Conservation (phyloP, 2,888 invertebrate genomes). For the Caenorhabditis sp. region DNA sequence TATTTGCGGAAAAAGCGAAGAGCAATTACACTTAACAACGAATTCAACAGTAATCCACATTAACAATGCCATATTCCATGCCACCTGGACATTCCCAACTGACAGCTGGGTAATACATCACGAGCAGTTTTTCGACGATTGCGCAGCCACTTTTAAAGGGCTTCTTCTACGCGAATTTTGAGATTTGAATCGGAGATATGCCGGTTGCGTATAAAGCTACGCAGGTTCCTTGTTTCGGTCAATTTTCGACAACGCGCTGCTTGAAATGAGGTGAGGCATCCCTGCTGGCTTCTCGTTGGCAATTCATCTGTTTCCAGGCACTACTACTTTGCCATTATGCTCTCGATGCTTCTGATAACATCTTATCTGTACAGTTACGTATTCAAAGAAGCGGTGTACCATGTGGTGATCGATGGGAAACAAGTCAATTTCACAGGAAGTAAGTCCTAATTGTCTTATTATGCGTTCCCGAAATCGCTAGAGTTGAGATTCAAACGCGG, state of each 20-base stretch:
- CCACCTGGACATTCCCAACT: neutral
- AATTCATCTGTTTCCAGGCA: slow-evolving; percentile 21
- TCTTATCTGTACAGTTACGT: slow-evolving; percentile 40
- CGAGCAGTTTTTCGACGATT: neutral
- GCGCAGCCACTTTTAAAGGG: neutral
- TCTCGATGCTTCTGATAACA: neutral
- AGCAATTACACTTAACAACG: no score
- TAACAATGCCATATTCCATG: no score
- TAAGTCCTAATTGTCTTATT: no score
- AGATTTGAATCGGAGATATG: slow-evolving; percentile 47
- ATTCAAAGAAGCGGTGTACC: slow-evolving; percentile 29
- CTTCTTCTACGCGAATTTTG: neutral
- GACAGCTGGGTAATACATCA: slow-evolving; percentile 1
- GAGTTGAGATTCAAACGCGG: no score
- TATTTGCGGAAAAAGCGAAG: no score
- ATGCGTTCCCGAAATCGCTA: no score
- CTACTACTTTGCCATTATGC: slow-evolving; percentile 3
- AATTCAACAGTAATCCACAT: no score
- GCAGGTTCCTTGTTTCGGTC: neutral
- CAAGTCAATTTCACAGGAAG: slow-evolving; percentile 41
- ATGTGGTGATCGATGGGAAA: slow-evolving; percentile 24
- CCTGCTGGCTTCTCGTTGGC: no score
- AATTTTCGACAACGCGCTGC: slow-evolving; percentile 1
- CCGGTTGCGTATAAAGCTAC: slow-evolving; percentile 17
- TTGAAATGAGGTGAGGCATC: slow-evolving; percentile 2